Evolutionary conservation across 2,888 invertebrate species (phyloP).

Genomic region (Ichneumoninae sp.): DNA sequence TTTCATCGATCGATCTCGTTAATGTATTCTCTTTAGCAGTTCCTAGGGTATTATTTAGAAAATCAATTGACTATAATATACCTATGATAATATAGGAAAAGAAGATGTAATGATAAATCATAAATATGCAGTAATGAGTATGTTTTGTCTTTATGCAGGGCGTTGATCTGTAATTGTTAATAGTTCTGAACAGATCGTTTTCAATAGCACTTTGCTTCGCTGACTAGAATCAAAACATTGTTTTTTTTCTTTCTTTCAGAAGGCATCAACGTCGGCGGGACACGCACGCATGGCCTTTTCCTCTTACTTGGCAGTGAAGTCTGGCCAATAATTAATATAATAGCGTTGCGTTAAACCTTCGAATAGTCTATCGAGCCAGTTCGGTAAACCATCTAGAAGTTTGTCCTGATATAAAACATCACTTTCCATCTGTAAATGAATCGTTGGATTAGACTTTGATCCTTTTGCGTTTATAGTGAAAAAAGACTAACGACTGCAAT

Average conservation of each 20-base stretch:
- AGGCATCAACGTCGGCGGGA: slow-evolving; percentile 62
- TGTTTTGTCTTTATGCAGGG: slow-evolving; percentile 71
- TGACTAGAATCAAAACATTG: slow-evolving; percentile 73
- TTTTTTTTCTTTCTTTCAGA: slow-evolving; percentile 55
- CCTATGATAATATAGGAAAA: slow-evolving; percentile 67
- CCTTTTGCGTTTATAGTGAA: neutral
- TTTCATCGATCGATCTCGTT: slow-evolving; percentile 14
- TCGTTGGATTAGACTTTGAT: neutral
- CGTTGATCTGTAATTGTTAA: slow-evolving; percentile 66
- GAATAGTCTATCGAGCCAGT: slow-evolving; percentile 98
- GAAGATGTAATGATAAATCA: slow-evolving; percentile 65
- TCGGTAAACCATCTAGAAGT: slow-evolving; percentile 95
- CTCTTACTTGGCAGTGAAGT: slow-evolving; percentile 92
- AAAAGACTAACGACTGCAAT: slow-evolving; percentile 19
- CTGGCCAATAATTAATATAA: slow-evolving; percentile 99
- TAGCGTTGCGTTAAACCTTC: slow-evolving; percentile 98
- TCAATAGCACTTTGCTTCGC: slow-evolving; percentile 70
- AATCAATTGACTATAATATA: slow-evolving; percentile 63
- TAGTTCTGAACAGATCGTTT: slow-evolving; percentile 62
- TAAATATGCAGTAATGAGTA: slow-evolving; percentile 68
- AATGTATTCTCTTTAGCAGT: slow-evolving; percentile 68
- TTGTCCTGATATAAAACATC: slow-evolving; percentile 89
- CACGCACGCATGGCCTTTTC: slow-evolving; percentile 55
- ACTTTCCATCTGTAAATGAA: slow-evolving; percentile 82
- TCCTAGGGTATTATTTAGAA: slow-evolving; percentile 67